Percentiles rank a stretch among this genome's conserved stretches.
Evolutionary conservation across 2,113 vertebrate species (phyloP).

Genomic region (Eurystomus gularis): DNA sequence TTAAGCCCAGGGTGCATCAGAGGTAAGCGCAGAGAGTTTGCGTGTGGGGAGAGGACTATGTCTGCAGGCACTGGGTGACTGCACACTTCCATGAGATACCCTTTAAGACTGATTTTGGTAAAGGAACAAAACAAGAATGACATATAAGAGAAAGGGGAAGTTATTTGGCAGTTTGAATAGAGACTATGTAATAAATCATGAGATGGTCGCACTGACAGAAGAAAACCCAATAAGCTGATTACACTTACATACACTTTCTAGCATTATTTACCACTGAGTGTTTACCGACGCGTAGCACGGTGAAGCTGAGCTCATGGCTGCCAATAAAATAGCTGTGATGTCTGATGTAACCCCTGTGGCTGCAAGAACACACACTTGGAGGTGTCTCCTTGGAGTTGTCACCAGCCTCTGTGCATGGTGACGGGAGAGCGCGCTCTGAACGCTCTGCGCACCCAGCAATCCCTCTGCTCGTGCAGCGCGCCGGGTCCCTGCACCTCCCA

Average conservation of each 20-base stretch:
- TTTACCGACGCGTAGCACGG: background rate
- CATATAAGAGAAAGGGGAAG: background rate
- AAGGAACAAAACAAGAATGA: background rate
- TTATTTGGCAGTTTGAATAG: background rate
- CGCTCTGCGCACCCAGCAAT: rapidly evolving
- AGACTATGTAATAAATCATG: background rate
- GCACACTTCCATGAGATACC: background rate
- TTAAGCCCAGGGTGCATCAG: background rate
- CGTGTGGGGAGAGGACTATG: rapidly evolving
- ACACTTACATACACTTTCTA: background rate
- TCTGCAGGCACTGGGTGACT: background rate
- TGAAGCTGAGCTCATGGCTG: background rate
- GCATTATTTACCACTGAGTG: background rate
- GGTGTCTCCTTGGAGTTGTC: background rate
- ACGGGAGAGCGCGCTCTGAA: rapidly evolving
- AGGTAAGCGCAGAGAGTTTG: background rate
- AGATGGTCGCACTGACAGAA: background rate
- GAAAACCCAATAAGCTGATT: background rate
- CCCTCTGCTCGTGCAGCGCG: rapidly evolving
- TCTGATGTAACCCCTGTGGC: background rate
- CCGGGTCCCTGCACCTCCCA: background rate
- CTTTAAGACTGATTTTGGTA: background rate
- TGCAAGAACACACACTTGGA: background rate
- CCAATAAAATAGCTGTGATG: background rate
- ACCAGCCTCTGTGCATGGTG: rapidly evolving